Percentiles rank a stretch among this genome's conserved stretches.
These are phyloP conservation scores for Galerucella pusilla DNA, from an alignment of 2,888 invertebrate species.

Conservation along the genomic window DNA sequence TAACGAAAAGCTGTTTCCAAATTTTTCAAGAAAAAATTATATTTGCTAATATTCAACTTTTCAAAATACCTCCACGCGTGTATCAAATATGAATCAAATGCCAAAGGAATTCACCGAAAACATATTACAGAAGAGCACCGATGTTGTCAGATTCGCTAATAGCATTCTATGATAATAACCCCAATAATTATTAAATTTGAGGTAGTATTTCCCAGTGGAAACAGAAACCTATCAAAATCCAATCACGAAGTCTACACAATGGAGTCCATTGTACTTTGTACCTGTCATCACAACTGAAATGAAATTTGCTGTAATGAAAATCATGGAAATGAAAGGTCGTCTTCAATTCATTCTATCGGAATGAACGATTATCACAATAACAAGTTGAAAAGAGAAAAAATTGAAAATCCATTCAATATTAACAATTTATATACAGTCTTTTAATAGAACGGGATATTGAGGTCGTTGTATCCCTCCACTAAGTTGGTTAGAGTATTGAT, in stretches of 20 bases:
- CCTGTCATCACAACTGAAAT: slow-evolving; percentile 20
- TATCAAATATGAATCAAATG: not conserved
- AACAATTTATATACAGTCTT: too few species aligned
- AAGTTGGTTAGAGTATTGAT: too few species aligned
- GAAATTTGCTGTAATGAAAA: slow-evolving; percentile 21
- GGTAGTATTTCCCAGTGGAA: slow-evolving; percentile 30
- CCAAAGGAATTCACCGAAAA: not conserved
- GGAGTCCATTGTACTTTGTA: slow-evolving; percentile 24
- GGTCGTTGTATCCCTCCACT: too few species aligned
- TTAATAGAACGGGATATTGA: too few species aligned
- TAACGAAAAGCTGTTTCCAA: too few species aligned
- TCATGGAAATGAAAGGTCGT: slow-evolving; percentile 25
- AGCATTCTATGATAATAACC: slow-evolving; percentile 17
- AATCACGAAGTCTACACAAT: slow-evolving; percentile 30
- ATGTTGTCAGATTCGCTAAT: slow-evolving; percentile 11
- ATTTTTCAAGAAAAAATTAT: too few species aligned
- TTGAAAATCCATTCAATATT: too few species aligned
- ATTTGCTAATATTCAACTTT: not conserved
- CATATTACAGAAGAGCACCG: not conserved
- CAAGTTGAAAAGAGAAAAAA: not conserved
- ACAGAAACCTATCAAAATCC: slow-evolving; percentile 31
- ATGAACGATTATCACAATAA: slow-evolving; percentile 4
- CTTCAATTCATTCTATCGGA: slow-evolving; percentile 17
- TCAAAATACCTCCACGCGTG: not conserved
- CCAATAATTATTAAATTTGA: slow-evolving; percentile 27